Conservation (phyloP, 2,797 vertebrate genomes). For the Semaprochilodus insignis region DNA sequence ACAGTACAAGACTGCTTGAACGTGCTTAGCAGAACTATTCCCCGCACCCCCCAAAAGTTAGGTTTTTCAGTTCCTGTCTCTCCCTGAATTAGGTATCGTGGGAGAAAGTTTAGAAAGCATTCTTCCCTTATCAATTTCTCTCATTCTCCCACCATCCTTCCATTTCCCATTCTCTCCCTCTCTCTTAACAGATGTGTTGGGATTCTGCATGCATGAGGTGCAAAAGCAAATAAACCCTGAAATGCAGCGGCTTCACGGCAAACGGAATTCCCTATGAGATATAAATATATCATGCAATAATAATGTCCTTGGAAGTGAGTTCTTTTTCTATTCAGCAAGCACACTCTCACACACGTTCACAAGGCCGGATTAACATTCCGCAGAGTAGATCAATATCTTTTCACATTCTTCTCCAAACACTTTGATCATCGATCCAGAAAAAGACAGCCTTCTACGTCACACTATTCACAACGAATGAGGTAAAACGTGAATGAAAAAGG, state of each 20-base stretch:
- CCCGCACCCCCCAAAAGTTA: too few relatives aligned
- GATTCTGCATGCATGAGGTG: neutral
- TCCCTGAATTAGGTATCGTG: neutral
- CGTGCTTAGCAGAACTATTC: too few relatives aligned
- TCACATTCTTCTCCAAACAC: conserved; percentile 54
- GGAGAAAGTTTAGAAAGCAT: neutral
- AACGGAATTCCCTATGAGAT: neutral
- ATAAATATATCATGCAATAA: conserved; percentile 3
- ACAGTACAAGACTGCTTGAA: neutral
- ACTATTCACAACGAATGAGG: neutral
- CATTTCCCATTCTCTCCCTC: conserved; percentile 40
- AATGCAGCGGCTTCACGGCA: neutral
- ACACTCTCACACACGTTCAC: conserved; percentile 46
- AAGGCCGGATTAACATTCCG: conserved; percentile 63
- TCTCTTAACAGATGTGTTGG: conserved; percentile 28
- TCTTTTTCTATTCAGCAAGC: neutral
- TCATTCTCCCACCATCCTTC: conserved; percentile 31
- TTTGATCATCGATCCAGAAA: neutral
- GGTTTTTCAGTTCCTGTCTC: neutral
- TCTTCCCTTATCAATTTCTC: neutral
- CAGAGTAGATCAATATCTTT: conserved; percentile 69
- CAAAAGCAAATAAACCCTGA: conserved; percentile 3
- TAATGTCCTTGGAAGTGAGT: conserved; percentile 24
- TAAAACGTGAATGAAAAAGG: neutral
- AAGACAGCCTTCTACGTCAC: neutral